Conservation (phyloP, 2,888 invertebrate species). For the Lithosia quadra region DNA sequence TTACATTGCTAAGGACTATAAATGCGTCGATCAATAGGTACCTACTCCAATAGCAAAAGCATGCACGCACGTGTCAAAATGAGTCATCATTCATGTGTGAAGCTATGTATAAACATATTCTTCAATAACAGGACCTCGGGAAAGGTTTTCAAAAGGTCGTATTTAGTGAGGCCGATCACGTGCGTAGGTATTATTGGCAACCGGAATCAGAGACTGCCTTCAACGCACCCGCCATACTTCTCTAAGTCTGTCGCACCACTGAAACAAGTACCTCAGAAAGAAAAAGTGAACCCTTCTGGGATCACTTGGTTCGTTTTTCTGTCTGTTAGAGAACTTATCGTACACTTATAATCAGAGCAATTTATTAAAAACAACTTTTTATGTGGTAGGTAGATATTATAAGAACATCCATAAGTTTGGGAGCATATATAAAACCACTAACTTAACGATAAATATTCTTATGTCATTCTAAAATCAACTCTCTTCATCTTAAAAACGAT, state of each 20-base stretch:
- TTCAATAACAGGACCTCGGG: conserved; percentile 64
- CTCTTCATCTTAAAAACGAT: neutral
- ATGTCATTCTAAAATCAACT: neutral
- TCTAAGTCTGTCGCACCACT: conserved; percentile 50
- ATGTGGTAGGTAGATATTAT: too few species aligned
- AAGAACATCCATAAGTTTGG: too few species aligned
- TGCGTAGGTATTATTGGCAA: conserved; percentile 83
- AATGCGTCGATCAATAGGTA: neutral
- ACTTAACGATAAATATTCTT: neutral
- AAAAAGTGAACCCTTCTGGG: too few species aligned
- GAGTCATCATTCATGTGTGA: conserved; percentile 55
- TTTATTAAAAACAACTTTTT: neutral
- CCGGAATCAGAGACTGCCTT: conserved; percentile 74
- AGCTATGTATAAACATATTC: conserved; percentile 62
- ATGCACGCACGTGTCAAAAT: conserved; percentile 54
- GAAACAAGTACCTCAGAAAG: conserved; percentile 24
- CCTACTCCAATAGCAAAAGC: neutral
- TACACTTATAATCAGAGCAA: neutral
- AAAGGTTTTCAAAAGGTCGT: conserved; percentile 57
- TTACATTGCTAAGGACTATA: neutral
- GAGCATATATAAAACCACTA: conserved; percentile 3
- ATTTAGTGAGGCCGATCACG: conserved; percentile 71
- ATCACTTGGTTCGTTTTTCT: too few species aligned
- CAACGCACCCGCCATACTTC: conserved; percentile 61
- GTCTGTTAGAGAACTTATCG: neutral